Evolutionary conservation across 2,888 invertebrate species (phyloP).

Genomic region (Trichopoda pennipes): DNA sequence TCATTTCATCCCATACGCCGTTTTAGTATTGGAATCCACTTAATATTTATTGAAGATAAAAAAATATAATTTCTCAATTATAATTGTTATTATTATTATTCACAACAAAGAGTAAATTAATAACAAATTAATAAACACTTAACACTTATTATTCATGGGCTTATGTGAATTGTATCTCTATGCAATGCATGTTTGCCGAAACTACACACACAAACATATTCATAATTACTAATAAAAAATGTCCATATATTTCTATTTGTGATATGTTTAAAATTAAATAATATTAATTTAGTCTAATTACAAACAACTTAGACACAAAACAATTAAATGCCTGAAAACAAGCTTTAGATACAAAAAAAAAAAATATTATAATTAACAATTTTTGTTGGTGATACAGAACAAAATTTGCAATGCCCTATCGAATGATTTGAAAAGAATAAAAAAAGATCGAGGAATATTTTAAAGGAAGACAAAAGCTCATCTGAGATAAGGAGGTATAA

Average conservation of each 20-base stretch:
- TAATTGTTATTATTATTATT: not conserved
- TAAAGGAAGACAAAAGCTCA: too few relatives aligned
- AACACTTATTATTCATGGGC: slow-evolving; percentile 27
- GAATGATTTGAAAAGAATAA: not conserved
- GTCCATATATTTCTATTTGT: slow-evolving; percentile 32
- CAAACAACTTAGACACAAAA: slow-evolving; percentile 40
- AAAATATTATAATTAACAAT: slow-evolving; percentile 47
- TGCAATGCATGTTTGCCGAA: slow-evolving; percentile 19
- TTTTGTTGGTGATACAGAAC: slow-evolving; percentile 10
- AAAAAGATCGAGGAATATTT: not conserved
- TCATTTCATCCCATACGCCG: not conserved
- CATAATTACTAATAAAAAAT: not conserved
- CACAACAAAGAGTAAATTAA: slow-evolving; percentile 17
- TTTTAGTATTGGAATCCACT: not conserved
- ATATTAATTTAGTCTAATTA: slow-evolving; percentile 54
- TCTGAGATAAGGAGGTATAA: too few relatives aligned
- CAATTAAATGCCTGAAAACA: slow-evolving; percentile 28
- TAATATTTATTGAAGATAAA: not conserved
- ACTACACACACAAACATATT: not conserved
- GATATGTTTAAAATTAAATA: slow-evolving; percentile 37
- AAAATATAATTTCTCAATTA: slow-evolving; percentile 1
- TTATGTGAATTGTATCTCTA: slow-evolving; percentile 16
- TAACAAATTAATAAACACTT: slow-evolving; percentile 51
- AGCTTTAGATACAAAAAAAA: not conserved
- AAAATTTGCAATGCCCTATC: slow-evolving; percentile 1